Base-by-base conservation (phyloP, 2,113 vertebrate genomes). In the Centropus unirufus region DNA sequence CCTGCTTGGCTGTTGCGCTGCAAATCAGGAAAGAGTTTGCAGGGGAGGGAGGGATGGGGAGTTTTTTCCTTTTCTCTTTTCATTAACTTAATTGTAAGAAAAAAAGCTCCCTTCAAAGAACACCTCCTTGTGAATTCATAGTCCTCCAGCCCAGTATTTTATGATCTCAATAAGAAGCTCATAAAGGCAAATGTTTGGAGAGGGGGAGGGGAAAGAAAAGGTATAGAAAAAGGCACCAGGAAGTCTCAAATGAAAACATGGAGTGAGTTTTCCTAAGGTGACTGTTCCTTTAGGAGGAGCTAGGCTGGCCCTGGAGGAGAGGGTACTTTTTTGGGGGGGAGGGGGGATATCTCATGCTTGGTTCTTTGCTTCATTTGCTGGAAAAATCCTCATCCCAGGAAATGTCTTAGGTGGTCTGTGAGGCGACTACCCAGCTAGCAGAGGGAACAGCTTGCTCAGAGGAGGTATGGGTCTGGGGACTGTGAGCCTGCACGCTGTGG, bases 151-250 rank as follows among this genome's bases (percentile, higher is more conserved):
- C 64, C 67, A 52, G 62, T 30, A 61, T 95, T 97, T 98, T 97
- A 97, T 96, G 93, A 93, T 86, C 93, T 94, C 90, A 94, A 91
- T 79, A 88, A 98, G 93, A 97, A 95, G 85, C 93, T 97, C 68
- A 34, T 98, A 97, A 98, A 97, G 96, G 64, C 9, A 80, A 75
- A 84, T 72, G 26, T 90, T 95, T 87, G 36, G 32, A 75, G 61
- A 46, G 61, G 26, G 51, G 29, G 49, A 42, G 40, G 64, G 26
- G 13, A 17, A 47, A 74, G 32, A 57, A 61, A 85, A 75, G 61
- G 75, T 92, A 90, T 96, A 86, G 36, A 97, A 97, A 96, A 85
- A 96, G 95, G 95, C 94, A 94, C 74, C 12, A 1, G 67, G 72
- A 63, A 96, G 84, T 91, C 94, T 96, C 92, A 93, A 3, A 29